phyloP scores from a whole-genome alignment of 2,113 vertebrate genomes.

The Onychorhynchus coronatus region DNA sequence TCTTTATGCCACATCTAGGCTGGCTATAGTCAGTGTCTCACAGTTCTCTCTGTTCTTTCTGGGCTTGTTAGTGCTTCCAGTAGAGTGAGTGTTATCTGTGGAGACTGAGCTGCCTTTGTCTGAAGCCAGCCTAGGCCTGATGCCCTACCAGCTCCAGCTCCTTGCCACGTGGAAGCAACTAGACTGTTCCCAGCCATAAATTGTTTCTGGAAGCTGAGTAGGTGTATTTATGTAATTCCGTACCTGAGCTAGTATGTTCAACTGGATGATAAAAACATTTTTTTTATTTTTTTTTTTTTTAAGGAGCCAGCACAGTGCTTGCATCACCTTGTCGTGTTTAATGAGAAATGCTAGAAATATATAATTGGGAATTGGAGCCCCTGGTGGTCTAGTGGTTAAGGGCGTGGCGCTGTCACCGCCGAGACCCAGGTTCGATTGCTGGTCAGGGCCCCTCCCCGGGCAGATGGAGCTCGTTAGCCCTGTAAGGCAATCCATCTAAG shows the following conservation, averaged over 20 bases:
- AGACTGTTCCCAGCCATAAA: neutral
- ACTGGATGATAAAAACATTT: neutral
- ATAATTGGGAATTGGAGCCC: too few relatives aligned
- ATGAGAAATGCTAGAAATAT: neutral
- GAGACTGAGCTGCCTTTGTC: neutral
- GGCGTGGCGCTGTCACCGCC: too few relatives aligned
- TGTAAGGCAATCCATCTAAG: too few relatives aligned
- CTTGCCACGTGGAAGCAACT: neutral
- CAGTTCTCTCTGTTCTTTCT: neutral
- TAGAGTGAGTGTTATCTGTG: neutral
- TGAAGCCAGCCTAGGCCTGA: neutral
- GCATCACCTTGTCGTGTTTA: neutral
- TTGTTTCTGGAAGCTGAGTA: neutral
- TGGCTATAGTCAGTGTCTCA: neutral
- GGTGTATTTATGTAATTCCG: neutral
- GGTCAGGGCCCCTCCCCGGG: too few relatives aligned
- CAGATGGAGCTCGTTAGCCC: too few relatives aligned
- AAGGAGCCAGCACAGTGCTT: neutral
- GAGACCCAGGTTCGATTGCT: too few relatives aligned
- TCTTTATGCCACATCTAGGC: neutral
- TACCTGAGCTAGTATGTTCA: neutral
- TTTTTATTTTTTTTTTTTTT: neutral
- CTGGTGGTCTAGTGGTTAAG: too few relatives aligned
- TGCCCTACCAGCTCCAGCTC: neutral
- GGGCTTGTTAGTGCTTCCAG: neutral